These are phyloP conservation scores for Globodera rostochiensis DNA, from an alignment of 1,140 invertebrate genomes.

Conservation along the genomic window DNA sequence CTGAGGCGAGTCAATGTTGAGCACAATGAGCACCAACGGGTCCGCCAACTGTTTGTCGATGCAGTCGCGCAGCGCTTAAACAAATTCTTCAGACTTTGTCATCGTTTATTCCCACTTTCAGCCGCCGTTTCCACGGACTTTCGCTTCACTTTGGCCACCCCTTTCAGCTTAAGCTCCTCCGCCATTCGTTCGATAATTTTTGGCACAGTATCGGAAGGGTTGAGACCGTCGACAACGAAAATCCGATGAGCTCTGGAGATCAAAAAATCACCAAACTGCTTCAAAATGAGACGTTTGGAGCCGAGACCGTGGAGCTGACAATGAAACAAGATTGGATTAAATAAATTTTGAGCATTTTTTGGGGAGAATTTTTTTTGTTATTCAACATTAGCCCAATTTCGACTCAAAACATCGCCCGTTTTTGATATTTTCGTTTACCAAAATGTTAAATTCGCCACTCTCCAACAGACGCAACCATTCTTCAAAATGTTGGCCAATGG, in stretches of 20 bases:
- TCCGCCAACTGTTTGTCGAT: background rate
- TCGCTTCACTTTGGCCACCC: background rate
- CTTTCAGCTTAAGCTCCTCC: conserved; percentile 18
- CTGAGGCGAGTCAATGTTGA: conserved; percentile 28
- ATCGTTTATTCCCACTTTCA: background rate
- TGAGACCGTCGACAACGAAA: conserved; percentile 28
- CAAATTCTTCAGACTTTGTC: conserved; percentile 1
- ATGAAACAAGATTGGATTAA: background rate
- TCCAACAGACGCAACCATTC: conserved; percentile 11
- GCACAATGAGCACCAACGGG: conserved; percentile 26
- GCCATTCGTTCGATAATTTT: conserved; percentile 27
- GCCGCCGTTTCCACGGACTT: background rate
- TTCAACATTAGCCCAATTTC: too few relatives aligned
- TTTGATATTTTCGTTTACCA: background rate
- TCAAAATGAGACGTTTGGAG: conserved; percentile 30
- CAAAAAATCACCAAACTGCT: conserved; percentile 26
- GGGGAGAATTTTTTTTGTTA: too few relatives aligned
- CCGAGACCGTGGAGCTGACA: conserved; percentile 35
- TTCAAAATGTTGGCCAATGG: conserved; percentile 7
- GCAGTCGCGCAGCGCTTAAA: background rate
- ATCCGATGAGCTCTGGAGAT: background rate
- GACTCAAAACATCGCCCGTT: background rate
- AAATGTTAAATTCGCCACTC: conserved; percentile 33
- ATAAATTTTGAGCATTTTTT: too few relatives aligned
- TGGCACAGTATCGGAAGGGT: background rate